Evolutionary conservation across 2,797 vertebrate species (phyloP).

Genomic region (Bryconaethiops microstoma): DNA sequence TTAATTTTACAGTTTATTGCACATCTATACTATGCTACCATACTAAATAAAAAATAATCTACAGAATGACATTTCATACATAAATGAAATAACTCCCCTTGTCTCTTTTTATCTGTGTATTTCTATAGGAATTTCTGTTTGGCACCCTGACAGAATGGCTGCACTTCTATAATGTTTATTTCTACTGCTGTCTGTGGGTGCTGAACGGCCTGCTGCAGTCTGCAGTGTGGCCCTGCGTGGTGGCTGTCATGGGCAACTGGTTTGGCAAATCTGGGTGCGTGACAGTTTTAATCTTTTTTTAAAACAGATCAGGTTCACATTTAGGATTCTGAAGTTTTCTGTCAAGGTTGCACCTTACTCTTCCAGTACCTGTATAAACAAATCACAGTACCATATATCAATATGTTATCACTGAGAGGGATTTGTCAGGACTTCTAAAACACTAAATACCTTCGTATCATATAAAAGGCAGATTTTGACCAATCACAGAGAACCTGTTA

Average conservation of each 20-base stretch:
- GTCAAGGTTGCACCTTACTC: too few relatives aligned
- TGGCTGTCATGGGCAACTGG: constrained; percentile 98
- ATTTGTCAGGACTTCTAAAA: neutral
- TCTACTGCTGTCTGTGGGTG: constrained; percentile 92
- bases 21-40: neutral
- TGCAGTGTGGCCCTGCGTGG: constrained; percentile 95
- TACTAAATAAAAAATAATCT: neutral
- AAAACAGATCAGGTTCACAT: too few relatives aligned
- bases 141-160: constrained; percentile 94
- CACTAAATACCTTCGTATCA: neutral
- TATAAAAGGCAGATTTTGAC: neutral
- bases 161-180: constrained; percentile 88
- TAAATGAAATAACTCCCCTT: neutral
- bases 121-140: constrained; percentile 87
- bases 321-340: too few relatives aligned
- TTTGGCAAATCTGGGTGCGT: constrained; percentile 93
- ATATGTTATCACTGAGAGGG: neutral
- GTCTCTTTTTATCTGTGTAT: neutral
- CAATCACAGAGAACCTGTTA: neutral
- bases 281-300: neutral
- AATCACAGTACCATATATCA: neutral
- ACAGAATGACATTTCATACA: neutral
- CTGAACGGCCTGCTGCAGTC: constrained; percentile 95
- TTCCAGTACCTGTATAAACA: too few relatives aligned
- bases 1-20: neutral